phyloP scores from a whole-genome alignment of 2,888 invertebrate genomes.

The Coelinius sp. region DNA sequence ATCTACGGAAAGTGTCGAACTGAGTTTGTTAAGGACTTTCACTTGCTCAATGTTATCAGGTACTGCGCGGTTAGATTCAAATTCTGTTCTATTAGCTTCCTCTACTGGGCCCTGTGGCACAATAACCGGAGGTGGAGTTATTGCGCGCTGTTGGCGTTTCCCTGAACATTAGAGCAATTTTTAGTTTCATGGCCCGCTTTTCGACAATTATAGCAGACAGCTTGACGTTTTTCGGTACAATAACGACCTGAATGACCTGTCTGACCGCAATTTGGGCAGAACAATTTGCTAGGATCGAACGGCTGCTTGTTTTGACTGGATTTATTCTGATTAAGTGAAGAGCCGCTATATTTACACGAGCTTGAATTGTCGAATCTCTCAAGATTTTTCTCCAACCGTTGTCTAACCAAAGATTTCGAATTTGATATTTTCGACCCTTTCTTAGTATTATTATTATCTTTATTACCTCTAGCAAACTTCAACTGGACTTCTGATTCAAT shows the following conservation, averaged over 20 bases:
- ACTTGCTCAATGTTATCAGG: no score
- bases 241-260: background rate
- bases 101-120: no score
- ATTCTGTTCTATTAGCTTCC: background rate
- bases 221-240: background rate
- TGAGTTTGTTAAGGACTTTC: no score
- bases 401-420: background rate
- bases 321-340: no score
- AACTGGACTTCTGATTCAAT: background rate
- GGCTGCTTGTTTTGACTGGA: background rate
- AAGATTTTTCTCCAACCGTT: background rate
- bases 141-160: background rate
- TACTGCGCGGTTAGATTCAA: no score
- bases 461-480: no score
- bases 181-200: background rate
- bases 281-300: background rate
- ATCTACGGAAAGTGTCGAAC: no score
- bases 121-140: background rate
- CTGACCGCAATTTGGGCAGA: background rate
- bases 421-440: no score
- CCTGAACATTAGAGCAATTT: background rate
- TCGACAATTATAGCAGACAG: background rate
- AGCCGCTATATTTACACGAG: no score
- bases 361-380: background rate
- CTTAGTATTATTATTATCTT: no score